Evolutionary conservation across 2,797 vertebrate genomes (phyloP).

Genomic region (Micromesistius poutassou): DNA sequence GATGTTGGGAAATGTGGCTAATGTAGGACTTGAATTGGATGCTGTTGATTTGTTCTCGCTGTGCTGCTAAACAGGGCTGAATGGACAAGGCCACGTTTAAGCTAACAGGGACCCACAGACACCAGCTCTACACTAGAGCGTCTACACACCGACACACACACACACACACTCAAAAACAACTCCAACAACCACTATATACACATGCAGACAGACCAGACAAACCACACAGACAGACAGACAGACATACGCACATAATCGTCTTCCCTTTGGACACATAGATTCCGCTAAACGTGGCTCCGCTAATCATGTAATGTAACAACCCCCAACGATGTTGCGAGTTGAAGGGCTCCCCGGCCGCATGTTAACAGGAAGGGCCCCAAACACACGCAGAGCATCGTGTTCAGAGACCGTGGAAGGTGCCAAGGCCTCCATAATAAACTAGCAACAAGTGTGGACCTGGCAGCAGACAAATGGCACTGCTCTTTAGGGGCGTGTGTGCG

Average conservation of each 20-base stretch:
- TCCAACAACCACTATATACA: not conserved
- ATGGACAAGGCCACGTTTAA: not conserved
- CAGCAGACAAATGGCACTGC: not conserved
- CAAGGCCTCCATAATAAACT: conserved; percentile 74
- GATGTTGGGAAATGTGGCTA: not conserved
- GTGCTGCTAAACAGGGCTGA: not conserved
- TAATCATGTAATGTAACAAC: not conserved
- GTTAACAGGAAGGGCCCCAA: not conserved
- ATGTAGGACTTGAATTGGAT: not conserved
- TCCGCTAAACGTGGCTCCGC: not conserved
- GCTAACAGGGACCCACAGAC: not conserved
- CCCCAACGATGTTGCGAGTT: not conserved
- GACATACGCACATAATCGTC: not conserved
- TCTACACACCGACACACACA: not conserved
- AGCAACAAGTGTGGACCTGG: conserved; percentile 48
- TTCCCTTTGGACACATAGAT: not conserved
- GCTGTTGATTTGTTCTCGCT: not conserved
- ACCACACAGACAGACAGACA: not conserved
- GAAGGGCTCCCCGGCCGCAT: not conserved
- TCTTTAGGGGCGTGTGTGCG: not conserved
- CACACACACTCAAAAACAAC: not conserved
- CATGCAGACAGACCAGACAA: not conserved
- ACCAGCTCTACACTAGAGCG: too few species aligned
- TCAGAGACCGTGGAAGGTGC: conserved; percentile 34
- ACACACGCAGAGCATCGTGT: not conserved